phyloP scores from a whole-genome alignment of 2,888 invertebrate species.

The Orthosia incerta region DNA sequence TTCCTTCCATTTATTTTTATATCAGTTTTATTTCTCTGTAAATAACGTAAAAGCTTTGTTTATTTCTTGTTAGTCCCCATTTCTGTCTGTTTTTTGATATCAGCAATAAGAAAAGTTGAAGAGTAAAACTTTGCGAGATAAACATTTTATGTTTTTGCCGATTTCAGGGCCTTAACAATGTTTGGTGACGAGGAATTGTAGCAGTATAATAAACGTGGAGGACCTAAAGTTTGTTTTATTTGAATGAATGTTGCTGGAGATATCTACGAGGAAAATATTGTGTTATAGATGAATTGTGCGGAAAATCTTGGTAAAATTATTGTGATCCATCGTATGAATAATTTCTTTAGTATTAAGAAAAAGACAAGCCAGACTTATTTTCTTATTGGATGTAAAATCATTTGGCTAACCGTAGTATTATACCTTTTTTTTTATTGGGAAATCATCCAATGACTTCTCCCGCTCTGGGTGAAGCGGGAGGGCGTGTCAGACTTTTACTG shows the following conservation, averaged over 20 bases:
- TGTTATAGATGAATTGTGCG: not conserved
- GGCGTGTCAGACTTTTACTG: no score
- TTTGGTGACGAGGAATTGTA: slow-evolving; percentile 52
- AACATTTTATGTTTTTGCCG: slow-evolving; percentile 60
- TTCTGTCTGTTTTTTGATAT: slow-evolving; percentile 54
- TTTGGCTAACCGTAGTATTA: no score
- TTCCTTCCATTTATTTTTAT: slow-evolving; percentile 23
- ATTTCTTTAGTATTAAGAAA: no score
- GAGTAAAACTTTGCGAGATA: slow-evolving; percentile 57
- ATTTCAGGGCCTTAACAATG: slow-evolving; percentile 48
- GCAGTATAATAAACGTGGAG: slow-evolving; percentile 48
- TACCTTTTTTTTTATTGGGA: no score
- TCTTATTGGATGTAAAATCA: no score
- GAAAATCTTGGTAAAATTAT: no score
- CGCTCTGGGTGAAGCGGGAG: no score
- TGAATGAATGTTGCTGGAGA: slow-evolving; percentile 31
- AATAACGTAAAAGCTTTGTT: slow-evolving; percentile 49
- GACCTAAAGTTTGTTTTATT: slow-evolving; percentile 51
- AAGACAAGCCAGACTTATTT: no score
- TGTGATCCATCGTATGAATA: no score
- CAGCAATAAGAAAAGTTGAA: slow-evolving; percentile 58
- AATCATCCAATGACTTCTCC: no score
- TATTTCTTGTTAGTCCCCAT: slow-evolving; percentile 40
- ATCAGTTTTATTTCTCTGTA: slow-evolving; percentile 38
- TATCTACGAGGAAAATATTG: slow-evolving; percentile 22